Base-by-base conservation (phyloP, 2,113 vertebrate species). In the Petaurus breviceps region DNA sequence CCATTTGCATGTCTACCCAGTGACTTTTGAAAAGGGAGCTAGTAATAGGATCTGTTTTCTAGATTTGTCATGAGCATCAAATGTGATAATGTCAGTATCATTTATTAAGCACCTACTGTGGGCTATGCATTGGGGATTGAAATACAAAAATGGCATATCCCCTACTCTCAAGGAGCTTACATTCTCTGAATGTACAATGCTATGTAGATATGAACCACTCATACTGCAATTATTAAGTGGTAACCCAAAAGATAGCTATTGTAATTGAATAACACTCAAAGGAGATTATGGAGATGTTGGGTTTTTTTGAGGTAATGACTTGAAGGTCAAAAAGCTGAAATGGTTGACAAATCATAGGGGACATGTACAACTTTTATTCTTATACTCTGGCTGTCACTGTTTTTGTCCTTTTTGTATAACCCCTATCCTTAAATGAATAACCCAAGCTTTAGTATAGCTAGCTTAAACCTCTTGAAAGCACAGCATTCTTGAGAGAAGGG, bases 391-490 rank as follows among this genome's bases (percentile, higher is more conserved):
- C 5, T 51, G 49, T 57, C 16, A 94, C 3, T 94, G 49, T 94
- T 96, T 22, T 89, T 3, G 0, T 50, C 47, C 3, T 84, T 23
- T 84, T 43, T 23, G 43, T 90, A 57, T 77, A 50, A 53, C 0
- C 91, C 93, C 24, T 96, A 96, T 1, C 37, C 46, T 91, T 23
- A 97, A 94, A 93, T 55, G 6, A 55, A 46, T 53, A 95, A 8
- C 51, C 14, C 61, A 1, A 53, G 47, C 0, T 90, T 57, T 91
- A 1, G 1, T 94, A 10, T 90, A 25, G 92, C 0, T 91, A 84
- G 61, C 51, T 93, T 68, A 94, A 96, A 8, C 49, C 7, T 55
- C 77, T 51, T 93, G 54, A 92, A 89, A 92, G 4, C 12, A 52
- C 6, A 55, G 0, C 6, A 91, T 84, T 92, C 49, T 92, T 92